Base-by-base conservation (phyloP, 2,888 invertebrate species). In the Hymenopus coronatus region DNA sequence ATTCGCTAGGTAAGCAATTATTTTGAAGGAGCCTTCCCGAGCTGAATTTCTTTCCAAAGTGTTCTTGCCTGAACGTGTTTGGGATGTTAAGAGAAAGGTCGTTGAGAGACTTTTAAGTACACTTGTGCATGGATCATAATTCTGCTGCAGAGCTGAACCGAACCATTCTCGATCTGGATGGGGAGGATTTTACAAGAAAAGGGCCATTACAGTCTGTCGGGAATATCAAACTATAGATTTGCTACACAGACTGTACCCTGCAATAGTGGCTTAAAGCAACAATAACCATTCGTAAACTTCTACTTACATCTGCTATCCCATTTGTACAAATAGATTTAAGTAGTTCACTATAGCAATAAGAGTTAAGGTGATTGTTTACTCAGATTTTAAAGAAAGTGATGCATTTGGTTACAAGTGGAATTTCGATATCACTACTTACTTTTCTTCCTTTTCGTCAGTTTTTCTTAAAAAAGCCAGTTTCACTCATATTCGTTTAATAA, bases 111-210 rank as follows among this genome's bases (percentile, higher is more conserved):
- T 88, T 88, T 88, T 88, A 88, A 88, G 81, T 84, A 81, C 88
- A 88, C 88, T 88, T 88, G 88, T 84, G 88, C 84, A 25, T 46
- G 84, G 87, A 28, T 40, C 88, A 88, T 88, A 84, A 88, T 84
- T 88, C 88, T 54, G 83, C 83, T 33, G 85, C 46, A 33, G 40
- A 85, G 85, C 85, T 33, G 85, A 85, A 85, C 85, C 33, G 27
- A 40, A 85, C 85, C 33, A 85, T 85, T 33, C 85, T 28, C 85
- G 33, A 85, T 85, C n/a, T 40, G 25, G 85, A 33, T 40, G 85
- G 85, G 85, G 85, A 85, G 85, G 30, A 46, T 70, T 70, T 70
- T 70, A 70, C 54, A 70, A 70, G 54, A 70, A 70, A 70, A 70
- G 15, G 54, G 40, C 89, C 89, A 89, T 89, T 89, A 82, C 83